phyloP scores from a whole-genome alignment of 1,140 invertebrate genomes.

The Nephila pilipes region DNA sequence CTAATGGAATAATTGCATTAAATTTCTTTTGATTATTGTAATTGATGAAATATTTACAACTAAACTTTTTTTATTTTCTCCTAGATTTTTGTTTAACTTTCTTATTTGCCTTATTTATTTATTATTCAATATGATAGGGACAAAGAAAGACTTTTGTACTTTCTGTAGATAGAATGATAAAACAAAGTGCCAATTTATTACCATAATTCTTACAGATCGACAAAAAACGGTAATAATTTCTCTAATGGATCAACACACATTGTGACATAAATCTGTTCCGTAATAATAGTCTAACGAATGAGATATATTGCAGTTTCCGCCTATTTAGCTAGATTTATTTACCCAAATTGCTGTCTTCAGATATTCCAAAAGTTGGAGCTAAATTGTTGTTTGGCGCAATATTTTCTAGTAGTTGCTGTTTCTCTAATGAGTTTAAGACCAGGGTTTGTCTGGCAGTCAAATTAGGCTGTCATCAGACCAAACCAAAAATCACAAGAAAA shows the following conservation, averaged over 20 bases:
- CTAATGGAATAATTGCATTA: no score
- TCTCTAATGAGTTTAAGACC: neutral
- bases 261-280: neutral
- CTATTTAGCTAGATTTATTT: neutral
- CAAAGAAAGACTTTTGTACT: no score
- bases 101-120: no score
- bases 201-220: no score
- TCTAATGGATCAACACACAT: neutral
- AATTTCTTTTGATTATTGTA: no score
- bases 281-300: neutral
- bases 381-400: neutral
- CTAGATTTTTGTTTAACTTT: no score
- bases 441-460: neutral
- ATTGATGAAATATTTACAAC: no score
- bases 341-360: neutral
- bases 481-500: slow-evolving; percentile 7
- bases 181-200: no score
- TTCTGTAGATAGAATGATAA: no score
- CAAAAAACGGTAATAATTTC: no score
- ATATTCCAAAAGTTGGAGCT: neutral
- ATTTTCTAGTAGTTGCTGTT: slow-evolving; percentile 6
- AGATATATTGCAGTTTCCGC: neutral
- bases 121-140: no score
- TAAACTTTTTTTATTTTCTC: no score
- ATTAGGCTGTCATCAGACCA: neutral